These are phyloP conservation scores for Meghimatium bilineatum DNA, from an alignment of 2,888 invertebrate species.

Conservation along the genomic window DNA sequence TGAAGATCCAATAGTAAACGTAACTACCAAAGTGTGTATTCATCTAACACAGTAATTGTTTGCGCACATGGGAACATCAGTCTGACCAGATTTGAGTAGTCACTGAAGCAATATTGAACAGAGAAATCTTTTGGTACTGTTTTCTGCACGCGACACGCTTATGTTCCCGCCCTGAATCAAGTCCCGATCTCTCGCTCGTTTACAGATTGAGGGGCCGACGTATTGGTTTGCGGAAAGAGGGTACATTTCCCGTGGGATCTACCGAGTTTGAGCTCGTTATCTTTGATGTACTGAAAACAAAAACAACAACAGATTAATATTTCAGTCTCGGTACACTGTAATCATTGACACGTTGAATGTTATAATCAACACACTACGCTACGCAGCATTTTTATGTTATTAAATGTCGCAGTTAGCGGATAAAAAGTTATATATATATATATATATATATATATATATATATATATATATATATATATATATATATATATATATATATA, in stretches of 20 bases:
- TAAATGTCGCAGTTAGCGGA: background rate
- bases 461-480: no score
- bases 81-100: background rate
- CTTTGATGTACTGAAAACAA: background rate
- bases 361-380: no score
- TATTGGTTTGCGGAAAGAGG: background rate
- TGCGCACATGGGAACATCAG: background rate
- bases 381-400: no score
- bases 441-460: no score
- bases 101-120: background rate
- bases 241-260: background rate
- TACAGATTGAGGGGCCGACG: background rate
- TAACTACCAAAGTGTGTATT: background rate
- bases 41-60: background rate
- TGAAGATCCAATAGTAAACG: background rate
- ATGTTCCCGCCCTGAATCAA: conserved; percentile 8
- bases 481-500: no score
- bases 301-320: background rate
- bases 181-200: conserved; percentile 14
- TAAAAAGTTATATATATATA: no score
- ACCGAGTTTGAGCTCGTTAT: background rate
- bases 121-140: background rate
- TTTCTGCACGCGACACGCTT: conserved; percentile 13
- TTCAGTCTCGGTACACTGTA: background rate
- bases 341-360: background rate